Evolutionary conservation across 2,113 vertebrate genomes (phyloP).

Genomic region (Sus scrofa): DNA sequence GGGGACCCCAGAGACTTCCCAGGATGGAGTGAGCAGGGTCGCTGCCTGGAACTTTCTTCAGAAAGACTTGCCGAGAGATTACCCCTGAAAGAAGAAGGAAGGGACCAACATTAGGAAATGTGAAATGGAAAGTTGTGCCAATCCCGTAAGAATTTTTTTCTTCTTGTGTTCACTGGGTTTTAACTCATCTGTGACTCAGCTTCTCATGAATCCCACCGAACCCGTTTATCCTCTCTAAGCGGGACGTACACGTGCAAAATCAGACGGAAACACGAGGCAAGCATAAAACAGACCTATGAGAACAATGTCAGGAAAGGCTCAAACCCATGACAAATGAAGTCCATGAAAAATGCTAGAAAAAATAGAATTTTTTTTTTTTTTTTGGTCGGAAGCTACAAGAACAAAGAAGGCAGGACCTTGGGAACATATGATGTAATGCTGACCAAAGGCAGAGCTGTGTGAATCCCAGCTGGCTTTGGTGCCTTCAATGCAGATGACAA

Average conservation of each 20-base stretch:
- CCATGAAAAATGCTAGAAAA: background rate
- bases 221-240: background rate
- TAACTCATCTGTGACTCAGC: background rate
- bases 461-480: background rate
- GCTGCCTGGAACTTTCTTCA: background rate
- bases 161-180: background rate
- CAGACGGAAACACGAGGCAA: background rate
- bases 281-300: background rate
- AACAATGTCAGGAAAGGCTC: constrained; percentile 60
- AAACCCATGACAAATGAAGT: background rate
- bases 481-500: background rate
- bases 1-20: background rate
- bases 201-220: background rate
- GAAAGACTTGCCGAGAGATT: background rate
- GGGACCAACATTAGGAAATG: background rate
- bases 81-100: background rate
- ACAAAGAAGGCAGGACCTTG: background rate
- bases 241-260: background rate
- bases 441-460: background rate
- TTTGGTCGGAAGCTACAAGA: background rate
- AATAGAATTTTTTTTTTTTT: background rate
- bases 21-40: background rate
- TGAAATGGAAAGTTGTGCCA: background rate
- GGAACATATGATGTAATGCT: background rate
- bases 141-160: fast-evolving